Evolutionary conservation across 2,113 vertebrate genomes (phyloP).

Genomic region (Myotis davidii): DNA sequence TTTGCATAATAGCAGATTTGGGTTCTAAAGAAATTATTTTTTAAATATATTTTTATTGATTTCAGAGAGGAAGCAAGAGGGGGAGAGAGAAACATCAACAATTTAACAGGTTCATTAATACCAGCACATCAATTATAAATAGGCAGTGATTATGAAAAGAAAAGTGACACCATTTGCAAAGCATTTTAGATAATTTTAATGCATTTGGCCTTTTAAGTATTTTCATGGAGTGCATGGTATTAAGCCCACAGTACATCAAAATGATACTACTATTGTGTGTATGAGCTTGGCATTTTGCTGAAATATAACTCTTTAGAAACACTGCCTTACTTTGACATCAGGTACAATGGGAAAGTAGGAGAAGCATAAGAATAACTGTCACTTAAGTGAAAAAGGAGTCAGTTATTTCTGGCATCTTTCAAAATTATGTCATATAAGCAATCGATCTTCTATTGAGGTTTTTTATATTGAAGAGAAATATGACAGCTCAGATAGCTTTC

Average conservation of each 20-base stretch:
- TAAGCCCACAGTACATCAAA: background rate
- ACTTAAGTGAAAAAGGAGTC: constrained; percentile 43
- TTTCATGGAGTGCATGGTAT: background rate
- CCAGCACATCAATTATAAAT: background rate
- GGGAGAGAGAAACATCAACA: background rate
- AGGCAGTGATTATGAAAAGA: constrained; percentile 6
- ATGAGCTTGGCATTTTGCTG: background rate
- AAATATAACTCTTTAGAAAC: constrained; percentile 15
- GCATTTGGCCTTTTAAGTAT: constrained; percentile 27
- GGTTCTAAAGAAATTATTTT: background rate
- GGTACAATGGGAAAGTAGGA: background rate
- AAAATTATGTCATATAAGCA: constrained; percentile 43
- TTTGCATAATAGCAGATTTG: background rate
- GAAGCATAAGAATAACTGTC: background rate
- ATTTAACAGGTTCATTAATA: background rate
- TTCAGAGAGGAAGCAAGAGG: no score
- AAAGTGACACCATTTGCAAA: background rate
- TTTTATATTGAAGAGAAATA: constrained; percentile 57
- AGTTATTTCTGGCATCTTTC: constrained; percentile 59
- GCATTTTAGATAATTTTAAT: constrained; percentile 32
- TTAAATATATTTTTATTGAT: no score
- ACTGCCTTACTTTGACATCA: constrained; percentile 10
- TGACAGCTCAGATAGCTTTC: constrained; percentile 15
- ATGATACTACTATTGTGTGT: background rate
- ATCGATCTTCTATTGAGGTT: constrained; percentile 13